phyloP scores from a whole-genome alignment of 2,113 vertebrate species.

The Tenrec ecaudatus region DNA sequence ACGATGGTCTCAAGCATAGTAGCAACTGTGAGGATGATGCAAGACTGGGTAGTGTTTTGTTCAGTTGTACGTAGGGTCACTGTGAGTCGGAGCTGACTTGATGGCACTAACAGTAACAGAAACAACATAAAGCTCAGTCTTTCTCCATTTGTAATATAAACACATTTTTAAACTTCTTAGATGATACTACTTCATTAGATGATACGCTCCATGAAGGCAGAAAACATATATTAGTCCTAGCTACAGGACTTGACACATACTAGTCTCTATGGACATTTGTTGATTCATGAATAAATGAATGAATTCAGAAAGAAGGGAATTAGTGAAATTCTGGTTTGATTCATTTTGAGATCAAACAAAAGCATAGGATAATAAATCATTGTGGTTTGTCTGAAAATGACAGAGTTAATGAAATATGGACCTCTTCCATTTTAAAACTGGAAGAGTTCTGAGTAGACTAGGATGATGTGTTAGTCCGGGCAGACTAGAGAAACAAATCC shows the following conservation, averaged over 20 bases:
- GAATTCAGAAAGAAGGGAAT: no score
- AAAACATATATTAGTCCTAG: not conserved
- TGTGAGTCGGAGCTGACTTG: no score
- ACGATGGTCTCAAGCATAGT: no score
- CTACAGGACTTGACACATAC: not conserved
- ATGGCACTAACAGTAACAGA: not conserved
- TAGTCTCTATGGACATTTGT: not conserved
- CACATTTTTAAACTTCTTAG: not conserved
- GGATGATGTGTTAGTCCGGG: no score
- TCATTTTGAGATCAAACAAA: slow-evolving; percentile 33
- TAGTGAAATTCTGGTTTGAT: not conserved
- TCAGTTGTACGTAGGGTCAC: no score
- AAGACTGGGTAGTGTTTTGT: no score
- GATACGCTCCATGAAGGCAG: not conserved
- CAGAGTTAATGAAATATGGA: not conserved
- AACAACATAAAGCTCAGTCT: no score
- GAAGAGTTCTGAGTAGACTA: not conserved
- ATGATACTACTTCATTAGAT: not conserved
- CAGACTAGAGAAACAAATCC: no score
- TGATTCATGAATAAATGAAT: not conserved
- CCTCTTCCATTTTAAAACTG: slow-evolving; percentile 12
- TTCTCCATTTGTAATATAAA: no score
- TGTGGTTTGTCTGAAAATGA: not conserved
- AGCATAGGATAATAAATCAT: not conserved
- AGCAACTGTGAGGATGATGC: no score